Conservation (phyloP, 1,140 invertebrate species). For the Zaprionus ghesquierei region DNA sequence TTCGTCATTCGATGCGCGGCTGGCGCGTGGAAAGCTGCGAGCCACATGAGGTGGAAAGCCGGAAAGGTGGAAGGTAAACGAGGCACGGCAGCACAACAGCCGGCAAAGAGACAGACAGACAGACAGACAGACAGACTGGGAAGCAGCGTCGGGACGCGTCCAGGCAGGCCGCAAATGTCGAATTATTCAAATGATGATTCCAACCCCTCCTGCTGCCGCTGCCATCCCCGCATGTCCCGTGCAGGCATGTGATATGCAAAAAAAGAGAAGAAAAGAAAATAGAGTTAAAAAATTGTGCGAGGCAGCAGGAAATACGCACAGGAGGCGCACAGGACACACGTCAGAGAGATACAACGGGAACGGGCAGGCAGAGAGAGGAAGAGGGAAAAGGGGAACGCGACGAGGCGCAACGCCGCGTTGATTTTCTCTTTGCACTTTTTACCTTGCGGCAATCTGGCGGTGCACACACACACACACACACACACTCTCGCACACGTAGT, state of each 20-base stretch:
- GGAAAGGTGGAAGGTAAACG: slow-evolving; percentile 40
- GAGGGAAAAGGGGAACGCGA: background rate
- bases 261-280: too few relatives aligned
- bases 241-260: slow-evolving; percentile 67
- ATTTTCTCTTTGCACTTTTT: slow-evolving; percentile 74
- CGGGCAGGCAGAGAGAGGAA: background rate
- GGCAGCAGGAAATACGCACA: slow-evolving; percentile 47
- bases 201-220: slow-evolving; percentile 46
- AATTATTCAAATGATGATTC: slow-evolving; percentile 80
- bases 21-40: slow-evolving; percentile 71
- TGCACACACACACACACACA: slow-evolving; percentile 9
- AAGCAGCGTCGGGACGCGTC: background rate
- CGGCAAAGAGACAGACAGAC: background rate
- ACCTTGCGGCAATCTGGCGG: slow-evolving; percentile 73
- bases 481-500: slow-evolving; percentile 20
- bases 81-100: slow-evolving; percentile 16
- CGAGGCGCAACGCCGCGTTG: slow-evolving; percentile 48
- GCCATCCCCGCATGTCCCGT: slow-evolving; percentile 8
- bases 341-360: slow-evolving; percentile 50
- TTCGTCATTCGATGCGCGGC: slow-evolving; percentile 78
- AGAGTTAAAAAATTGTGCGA: background rate
- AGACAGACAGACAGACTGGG: background rate
- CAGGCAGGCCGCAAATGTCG: slow-evolving; percentile 70
- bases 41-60: slow-evolving; percentile 26
- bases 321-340: slow-evolving; percentile 49